A percentile compares a stretch with the other conserved stretches of the same genome.
phyloP scores from a whole-genome alignment of 1,140 invertebrate genomes.

The Cyclargus thomasi region DNA sequence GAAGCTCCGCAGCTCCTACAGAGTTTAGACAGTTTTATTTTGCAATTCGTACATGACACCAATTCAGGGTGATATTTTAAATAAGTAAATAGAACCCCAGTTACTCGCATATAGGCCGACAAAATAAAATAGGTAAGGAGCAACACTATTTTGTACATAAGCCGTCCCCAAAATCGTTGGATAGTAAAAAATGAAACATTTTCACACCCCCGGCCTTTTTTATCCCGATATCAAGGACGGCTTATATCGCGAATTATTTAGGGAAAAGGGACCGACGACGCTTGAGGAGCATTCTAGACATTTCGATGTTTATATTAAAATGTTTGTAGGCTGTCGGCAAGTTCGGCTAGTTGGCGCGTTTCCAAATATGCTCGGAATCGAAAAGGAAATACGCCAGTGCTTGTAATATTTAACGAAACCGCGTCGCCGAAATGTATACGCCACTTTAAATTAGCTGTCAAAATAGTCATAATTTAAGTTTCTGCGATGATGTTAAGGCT shows the following conservation, averaged over 20 bases:
- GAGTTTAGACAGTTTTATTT: not conserved
- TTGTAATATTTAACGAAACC: not conserved
- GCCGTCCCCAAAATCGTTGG: not conserved
- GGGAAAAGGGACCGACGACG: constrained; percentile 2
- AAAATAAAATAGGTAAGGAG: not conserved
- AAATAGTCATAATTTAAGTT: not conserved
- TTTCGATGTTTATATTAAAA: constrained; percentile 16
- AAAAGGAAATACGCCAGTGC: not conserved
- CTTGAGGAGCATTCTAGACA: constrained; percentile 4
- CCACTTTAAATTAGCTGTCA: not conserved
- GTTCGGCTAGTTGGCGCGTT: not conserved
- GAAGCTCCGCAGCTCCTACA: not conserved
- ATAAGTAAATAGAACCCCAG: not conserved
- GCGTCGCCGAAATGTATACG: not conserved
- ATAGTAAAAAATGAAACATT: constrained; percentile 4
- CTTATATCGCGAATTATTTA: constrained; percentile 8
- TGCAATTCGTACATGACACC: not conserved
- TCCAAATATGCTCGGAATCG: not conserved
- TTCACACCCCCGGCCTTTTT: not conserved
- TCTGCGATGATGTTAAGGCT: not conserved
- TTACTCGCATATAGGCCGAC: not conserved
- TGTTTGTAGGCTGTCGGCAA: not conserved
- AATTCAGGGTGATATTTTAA: not conserved
- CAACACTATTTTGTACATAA: not conserved
- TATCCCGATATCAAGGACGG: constrained; percentile 8